phyloP scores from a whole-genome alignment of 2,797 vertebrate genomes.

The Falco cherrug region DNA sequence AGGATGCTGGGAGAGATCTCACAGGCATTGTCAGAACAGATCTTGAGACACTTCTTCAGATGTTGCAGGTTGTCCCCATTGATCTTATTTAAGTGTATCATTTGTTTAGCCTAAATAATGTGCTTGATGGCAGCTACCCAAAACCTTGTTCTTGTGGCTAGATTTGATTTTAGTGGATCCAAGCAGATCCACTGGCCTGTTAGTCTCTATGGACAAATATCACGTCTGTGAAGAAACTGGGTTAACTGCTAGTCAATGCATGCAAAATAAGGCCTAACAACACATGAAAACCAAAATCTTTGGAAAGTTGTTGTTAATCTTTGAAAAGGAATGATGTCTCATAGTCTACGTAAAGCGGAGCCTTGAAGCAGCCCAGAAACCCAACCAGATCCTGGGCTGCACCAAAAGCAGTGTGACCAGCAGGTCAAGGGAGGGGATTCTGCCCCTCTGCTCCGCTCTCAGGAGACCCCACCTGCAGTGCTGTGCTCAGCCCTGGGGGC shows the following conservation, averaged over 20 bases:
- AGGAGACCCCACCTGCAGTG: background rate
- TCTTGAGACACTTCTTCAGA: background rate
- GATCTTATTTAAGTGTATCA: background rate
- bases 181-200: background rate
- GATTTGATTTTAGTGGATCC: background rate
- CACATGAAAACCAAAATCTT: background rate
- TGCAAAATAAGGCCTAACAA: background rate
- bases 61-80: background rate
- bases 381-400: rapidly evolving
- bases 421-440: rapidly evolving
- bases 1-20: background rate
- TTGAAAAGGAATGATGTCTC: background rate
- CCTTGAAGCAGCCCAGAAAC: background rate
- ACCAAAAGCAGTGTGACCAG: rapidly evolving
- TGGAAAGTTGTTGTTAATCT: background rate
- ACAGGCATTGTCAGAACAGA: background rate
- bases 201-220: background rate
- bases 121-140: background rate
- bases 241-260: background rate
- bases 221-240: background rate
- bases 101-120: background rate
- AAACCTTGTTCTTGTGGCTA: background rate
- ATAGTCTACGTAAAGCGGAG: background rate
- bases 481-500: rapidly evolving
- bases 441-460: rapidly evolving